A percentile compares a stretch with the other conserved stretches of the same genome.
These are phyloP conservation scores for Apus apus DNA, from an alignment of 2,113 vertebrate genomes.

Conservation along the genomic window DNA sequence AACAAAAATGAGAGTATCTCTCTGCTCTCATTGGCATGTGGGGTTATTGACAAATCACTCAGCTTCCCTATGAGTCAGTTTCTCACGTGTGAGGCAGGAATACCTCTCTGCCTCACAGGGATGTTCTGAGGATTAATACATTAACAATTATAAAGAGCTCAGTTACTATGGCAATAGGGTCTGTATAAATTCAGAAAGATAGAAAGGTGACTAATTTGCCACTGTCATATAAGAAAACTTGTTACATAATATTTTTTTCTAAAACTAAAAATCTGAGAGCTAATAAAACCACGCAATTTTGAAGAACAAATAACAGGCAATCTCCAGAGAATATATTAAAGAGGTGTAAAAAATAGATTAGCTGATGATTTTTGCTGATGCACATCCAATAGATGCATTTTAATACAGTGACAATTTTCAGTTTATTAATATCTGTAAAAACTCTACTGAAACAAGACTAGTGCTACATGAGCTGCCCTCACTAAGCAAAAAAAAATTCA, in stretches of 20 bases:
- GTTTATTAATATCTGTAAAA: background rate
- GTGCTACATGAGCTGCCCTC: background rate
- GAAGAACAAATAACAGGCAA: background rate
- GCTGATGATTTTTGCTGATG: background rate
- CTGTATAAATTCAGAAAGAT: slow-evolving; percentile 42
- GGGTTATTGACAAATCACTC: background rate
- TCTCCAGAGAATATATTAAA: background rate
- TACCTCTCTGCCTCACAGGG: slow-evolving; percentile 27
- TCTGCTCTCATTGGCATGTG: background rate
- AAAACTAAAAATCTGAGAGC: background rate
- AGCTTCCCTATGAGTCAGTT: background rate
- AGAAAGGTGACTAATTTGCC: slow-evolving; percentile 65
- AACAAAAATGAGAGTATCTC: background rate
- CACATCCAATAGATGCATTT: background rate
- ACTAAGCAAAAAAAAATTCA: background rate
- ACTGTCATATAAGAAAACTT: background rate
- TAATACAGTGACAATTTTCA: background rate
- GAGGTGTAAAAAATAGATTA: background rate
- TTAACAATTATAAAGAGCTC: slow-evolving; percentile 50
- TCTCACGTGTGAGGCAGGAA: background rate
- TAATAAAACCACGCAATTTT: background rate
- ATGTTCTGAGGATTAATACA: slow-evolving; percentile 38
- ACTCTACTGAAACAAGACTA: background rate
- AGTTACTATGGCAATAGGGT: slow-evolving; percentile 64
- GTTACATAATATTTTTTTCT: slow-evolving; percentile 21